These are phyloP conservation scores for Xestoiulus laeticollis DNA, from an alignment of 2,888 invertebrate genomes.

Conservation along the genomic window DNA sequence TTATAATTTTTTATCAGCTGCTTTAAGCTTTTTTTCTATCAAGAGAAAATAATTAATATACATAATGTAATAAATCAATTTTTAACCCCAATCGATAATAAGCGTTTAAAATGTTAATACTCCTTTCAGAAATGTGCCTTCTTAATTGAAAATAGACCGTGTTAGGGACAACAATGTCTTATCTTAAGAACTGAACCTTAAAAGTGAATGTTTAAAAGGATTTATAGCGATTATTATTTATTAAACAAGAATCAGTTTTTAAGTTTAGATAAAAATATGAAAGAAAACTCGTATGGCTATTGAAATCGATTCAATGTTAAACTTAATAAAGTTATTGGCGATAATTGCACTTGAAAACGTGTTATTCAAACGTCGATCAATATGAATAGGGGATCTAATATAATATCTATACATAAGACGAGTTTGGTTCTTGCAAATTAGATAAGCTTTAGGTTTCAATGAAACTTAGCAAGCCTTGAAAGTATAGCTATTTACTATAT, in stretches of 20 bases:
- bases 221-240: not conserved
- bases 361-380: not conserved
- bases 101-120: not conserved
- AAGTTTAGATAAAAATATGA: not conserved
- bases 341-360: not conserved
- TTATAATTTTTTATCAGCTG: not conserved
- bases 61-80: not conserved
- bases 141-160: constrained; percentile 26
- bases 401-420: not conserved
- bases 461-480: too few relatives aligned
- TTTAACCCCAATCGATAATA: constrained; percentile 20
- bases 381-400: not conserved
- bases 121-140: not conserved
- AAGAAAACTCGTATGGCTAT: not conserved
- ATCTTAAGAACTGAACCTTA: not conserved
- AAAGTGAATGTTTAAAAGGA: not conserved
- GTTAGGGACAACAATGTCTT: not conserved
- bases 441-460: not conserved
- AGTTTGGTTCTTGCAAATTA: not conserved
- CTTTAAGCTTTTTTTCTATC: not conserved
- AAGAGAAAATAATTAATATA: not conserved
- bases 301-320: not conserved
- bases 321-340: not conserved
- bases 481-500: too few relatives aligned
- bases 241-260: not conserved